Percentiles rank a stretch among this genome's conserved stretches.
Evolutionary conservation across 2,113 vertebrate genomes (phyloP).

Genomic region (Monarcha castaneiventris): DNA sequence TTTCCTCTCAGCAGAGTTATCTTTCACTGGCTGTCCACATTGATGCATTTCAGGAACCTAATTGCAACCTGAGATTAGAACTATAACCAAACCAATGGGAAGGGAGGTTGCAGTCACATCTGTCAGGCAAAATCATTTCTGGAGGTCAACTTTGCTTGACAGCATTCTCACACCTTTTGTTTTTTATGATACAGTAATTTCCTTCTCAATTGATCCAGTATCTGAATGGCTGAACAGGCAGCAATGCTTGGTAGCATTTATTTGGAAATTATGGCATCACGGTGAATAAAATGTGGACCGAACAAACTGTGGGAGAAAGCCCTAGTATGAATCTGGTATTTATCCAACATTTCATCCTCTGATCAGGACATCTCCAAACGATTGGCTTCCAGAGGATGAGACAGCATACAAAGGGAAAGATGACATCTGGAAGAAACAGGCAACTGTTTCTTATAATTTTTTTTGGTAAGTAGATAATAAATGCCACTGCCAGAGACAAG

Average conservation of each 20-base stretch:
- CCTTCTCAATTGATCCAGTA: neutral
- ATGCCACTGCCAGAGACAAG: neutral
- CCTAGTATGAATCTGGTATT: neutral
- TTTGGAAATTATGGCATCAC: neutral
- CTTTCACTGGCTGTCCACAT: neutral
- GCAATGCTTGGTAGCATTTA: neutral
- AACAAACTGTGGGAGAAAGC: neutral
- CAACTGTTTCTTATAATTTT: neutral
- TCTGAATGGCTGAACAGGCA: neutral
- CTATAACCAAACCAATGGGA: neutral
- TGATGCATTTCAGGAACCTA: neutral
- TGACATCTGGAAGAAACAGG: neutral
- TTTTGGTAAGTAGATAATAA: neutral
- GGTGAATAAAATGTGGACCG: neutral
- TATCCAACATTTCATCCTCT: neutral
- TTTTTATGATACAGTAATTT: neutral
- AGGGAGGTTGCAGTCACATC: neutral
- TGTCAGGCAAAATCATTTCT: neutral
- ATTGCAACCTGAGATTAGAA: neutral
- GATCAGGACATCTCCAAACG: neutral
- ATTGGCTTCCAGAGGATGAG: neutral
- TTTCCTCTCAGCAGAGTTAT: neutral
- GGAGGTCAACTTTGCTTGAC: neutral
- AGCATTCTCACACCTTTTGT: neutral
- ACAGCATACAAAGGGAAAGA: neutral